These are phyloP conservation scores for Mus spicilegus DNA, from an alignment of 2,113 vertebrate genomes.

Conservation along the genomic window DNA sequence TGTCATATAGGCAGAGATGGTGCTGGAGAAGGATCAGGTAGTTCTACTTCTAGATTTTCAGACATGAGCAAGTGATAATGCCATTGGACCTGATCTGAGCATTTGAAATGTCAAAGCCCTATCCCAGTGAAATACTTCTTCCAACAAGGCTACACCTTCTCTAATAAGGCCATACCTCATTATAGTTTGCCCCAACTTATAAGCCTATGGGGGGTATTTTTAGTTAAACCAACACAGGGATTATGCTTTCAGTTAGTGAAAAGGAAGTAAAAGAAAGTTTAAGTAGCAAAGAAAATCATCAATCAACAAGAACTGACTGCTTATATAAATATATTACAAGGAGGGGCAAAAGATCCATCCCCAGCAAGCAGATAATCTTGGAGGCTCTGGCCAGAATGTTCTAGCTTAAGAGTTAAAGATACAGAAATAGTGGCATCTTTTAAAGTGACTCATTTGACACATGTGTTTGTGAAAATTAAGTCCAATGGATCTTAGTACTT, in stretches of 20 bases:
- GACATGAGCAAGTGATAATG: neutral
- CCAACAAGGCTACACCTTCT: neutral
- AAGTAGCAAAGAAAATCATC: neutral
- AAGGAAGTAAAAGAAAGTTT: neutral
- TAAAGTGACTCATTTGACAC: neutral
- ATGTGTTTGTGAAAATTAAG: neutral
- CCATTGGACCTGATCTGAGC: neutral
- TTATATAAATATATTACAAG: neutral
- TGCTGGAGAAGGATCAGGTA: neutral
- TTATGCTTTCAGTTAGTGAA: neutral
- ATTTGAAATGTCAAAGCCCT: neutral
- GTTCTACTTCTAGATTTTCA: neutral
- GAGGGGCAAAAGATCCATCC: accelerated
- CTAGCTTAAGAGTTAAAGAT: neutral
- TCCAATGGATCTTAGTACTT: neutral
- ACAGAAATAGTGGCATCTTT: neutral
- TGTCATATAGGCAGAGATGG: neutral
- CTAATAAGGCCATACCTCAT: neutral
- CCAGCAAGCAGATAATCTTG: neutral
- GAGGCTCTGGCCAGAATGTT: neutral
- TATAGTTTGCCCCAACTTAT: neutral
- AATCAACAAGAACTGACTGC: neutral
- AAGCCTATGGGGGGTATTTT: neutral
- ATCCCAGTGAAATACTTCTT: neutral
- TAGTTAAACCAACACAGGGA: neutral